A percentile compares a stretch with the other conserved stretches of the same genome.
These are phyloP conservation scores for Gopherus flavomarginatus DNA, from an alignment of 2,113 vertebrate species.

Conservation along the genomic window DNA sequence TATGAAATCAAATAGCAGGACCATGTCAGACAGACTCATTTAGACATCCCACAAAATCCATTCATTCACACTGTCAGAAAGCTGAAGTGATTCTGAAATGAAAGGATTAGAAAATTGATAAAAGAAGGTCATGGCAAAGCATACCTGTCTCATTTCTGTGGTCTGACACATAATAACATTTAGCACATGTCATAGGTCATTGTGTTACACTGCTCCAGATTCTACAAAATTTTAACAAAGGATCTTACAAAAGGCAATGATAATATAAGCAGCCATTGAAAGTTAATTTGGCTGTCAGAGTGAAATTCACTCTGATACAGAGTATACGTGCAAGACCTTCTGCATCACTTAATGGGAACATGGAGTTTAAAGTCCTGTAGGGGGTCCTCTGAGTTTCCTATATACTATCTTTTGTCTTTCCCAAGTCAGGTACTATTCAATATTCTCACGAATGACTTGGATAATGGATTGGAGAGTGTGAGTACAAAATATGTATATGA, in stretches of 20 bases:
- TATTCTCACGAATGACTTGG: not conserved
- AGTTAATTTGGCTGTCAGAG: not conserved
- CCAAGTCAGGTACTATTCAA: not conserved
- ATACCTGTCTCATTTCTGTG: fast-evolving
- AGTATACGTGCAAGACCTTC: not conserved
- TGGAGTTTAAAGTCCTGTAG: not conserved
- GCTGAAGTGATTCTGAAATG: not conserved
- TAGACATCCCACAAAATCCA: not conserved
- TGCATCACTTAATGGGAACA: not conserved
- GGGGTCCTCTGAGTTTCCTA: not conserved
- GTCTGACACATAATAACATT: not conserved
- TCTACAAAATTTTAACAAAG: not conserved
- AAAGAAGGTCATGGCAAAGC: not conserved
- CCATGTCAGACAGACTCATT: not conserved
- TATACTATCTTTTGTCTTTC: not conserved
- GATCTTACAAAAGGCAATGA: not conserved
- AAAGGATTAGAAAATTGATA: not conserved
- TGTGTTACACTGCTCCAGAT: fast-evolving
- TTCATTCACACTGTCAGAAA: not conserved
- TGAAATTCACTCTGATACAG: not conserved
- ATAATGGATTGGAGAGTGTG: too few relatives aligned
- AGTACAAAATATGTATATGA: not conserved
- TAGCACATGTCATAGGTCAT: fast-evolving
- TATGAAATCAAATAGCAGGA: not conserved
- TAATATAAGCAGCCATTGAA: not conserved